These are phyloP conservation scores for Phalangium opilio DNA, from an alignment of 2,888 invertebrate species.

Conservation along the genomic window DNA sequence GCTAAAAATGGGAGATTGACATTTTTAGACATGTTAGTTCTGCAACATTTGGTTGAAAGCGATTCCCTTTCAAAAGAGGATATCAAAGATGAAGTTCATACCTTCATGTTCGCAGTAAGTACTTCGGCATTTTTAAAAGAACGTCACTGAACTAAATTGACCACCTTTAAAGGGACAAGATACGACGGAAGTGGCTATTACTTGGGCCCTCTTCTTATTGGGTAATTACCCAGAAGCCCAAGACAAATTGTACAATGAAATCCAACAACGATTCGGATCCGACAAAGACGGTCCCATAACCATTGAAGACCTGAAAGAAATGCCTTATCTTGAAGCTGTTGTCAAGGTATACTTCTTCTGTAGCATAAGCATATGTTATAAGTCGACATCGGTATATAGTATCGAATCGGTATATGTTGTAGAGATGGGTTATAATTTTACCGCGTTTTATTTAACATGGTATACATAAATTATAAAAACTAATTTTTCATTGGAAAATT, in stretches of 20 bases:
- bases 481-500: too few relatives aligned
- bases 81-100: constrained; percentile 33
- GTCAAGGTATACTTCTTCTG: constrained; percentile 8
- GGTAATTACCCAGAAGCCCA: constrained; percentile 14
- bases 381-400: too few relatives aligned
- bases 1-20: constrained; percentile 23
- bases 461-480: too few relatives aligned
- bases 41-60: constrained; percentile 22
- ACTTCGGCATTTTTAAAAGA: too few relatives aligned
- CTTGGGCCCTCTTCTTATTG: constrained; percentile 11
- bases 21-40: constrained; percentile 31
- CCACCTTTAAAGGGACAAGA: constrained; percentile 9
- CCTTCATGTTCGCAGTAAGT: constrained; percentile 33
- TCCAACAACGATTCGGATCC: constrained; percentile 12
- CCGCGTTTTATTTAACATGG: too few relatives aligned
- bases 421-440: too few relatives aligned
- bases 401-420: too few relatives aligned
- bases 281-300: constrained; percentile 8
- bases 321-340: constrained; percentile 13
- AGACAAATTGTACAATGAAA: constrained; percentile 9
- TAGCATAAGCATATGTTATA: too few relatives aligned
- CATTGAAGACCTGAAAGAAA: constrained; percentile 10
- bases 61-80: constrained; percentile 25
- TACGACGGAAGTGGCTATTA: constrained; percentile 6
- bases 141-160: too few relatives aligned